phyloP scores from a whole-genome alignment of 2,888 invertebrate species.

The Microctonus hyperodae region DNA sequence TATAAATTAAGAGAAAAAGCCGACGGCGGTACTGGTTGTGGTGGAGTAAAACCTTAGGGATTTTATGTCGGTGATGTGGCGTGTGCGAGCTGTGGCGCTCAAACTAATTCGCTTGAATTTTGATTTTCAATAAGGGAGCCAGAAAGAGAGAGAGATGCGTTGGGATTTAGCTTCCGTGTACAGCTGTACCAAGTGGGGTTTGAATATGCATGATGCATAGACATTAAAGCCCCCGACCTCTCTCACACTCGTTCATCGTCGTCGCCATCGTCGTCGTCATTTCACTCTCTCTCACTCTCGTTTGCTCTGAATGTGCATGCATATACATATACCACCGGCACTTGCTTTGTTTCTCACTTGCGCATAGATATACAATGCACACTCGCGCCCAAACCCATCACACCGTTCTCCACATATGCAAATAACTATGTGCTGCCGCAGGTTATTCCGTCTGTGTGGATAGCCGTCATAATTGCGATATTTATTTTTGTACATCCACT shows the following conservation, averaged over 20 bases:
- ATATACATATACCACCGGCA: conserved; percentile 36
- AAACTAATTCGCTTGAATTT: conserved; percentile 59
- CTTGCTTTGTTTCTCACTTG: conserved; percentile 27
- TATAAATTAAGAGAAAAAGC: conserved; percentile 18
- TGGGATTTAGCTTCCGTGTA: conserved; percentile 61
- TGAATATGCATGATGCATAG: conserved; percentile 63
- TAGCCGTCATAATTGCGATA: conserved; percentile 49
- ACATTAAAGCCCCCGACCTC: conserved; percentile 56
- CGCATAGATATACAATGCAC: conserved; percentile 25
- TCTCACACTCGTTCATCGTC: conserved; percentile 23
- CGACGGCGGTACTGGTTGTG: conserved; percentile 10
- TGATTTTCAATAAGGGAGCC: conserved; percentile 61
- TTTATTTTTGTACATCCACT: conserved; percentile 44
- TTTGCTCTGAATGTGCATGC: conserved; percentile 17
- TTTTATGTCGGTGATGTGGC: conserved; percentile 24
- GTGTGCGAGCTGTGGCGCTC: conserved; percentile 34
- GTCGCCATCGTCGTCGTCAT: conserved; percentile 2
- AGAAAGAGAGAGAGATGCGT: conserved; percentile 50
- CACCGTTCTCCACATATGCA: conserved; percentile 58
- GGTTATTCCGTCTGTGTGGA: conserved; percentile 45
- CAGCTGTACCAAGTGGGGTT: conserved; percentile 59
- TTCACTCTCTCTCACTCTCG: conserved; percentile 7
- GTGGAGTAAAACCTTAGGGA: conserved; percentile 27
- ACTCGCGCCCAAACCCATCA: conserved; percentile 36
- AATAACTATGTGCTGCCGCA: conserved; percentile 50